Conservation (phyloP, 2,888 invertebrate species). For the Morpho deidamia region DNA sequence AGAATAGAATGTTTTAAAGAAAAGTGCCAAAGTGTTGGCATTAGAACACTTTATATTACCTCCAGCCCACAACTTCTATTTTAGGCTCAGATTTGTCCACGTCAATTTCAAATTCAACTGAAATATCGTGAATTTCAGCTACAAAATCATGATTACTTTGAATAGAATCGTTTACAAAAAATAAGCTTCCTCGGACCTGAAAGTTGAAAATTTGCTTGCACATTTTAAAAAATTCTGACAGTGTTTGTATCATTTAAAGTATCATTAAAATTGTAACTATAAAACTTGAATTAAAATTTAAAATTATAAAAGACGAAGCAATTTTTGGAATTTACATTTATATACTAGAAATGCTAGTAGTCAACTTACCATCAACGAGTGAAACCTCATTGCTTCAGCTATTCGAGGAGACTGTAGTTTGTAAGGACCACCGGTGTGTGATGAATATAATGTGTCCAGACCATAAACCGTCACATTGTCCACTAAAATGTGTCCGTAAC, state of each 20-base stretch:
- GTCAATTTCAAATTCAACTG: slow-evolving; percentile 32
- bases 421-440: slow-evolving; percentile 49
- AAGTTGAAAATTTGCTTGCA: background rate
- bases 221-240: no score
- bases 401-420: slow-evolving; percentile 27
- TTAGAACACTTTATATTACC: slow-evolving; percentile 29
- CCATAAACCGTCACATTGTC: slow-evolving; percentile 39
- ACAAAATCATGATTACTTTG: slow-evolving; percentile 32
- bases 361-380: slow-evolving; percentile 25
- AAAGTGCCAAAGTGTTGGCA: no score
- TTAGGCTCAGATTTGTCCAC: slow-evolving; percentile 12
- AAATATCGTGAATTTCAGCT: slow-evolving; percentile 42
- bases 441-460: slow-evolving; percentile 46
- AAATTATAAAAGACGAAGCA: no score
- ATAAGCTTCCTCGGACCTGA: slow-evolving; percentile 30
- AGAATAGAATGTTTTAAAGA: no score
- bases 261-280: no score
- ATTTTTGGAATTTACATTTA: no score
- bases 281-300: no score
- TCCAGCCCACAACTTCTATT: slow-evolving; percentile 36
- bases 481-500: background rate
- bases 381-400: slow-evolving; percentile 43
- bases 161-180: slow-evolving; percentile 18
- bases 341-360: no score
- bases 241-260: no score